Evolutionary conservation across 1,140 invertebrate genomes (phyloP).

Genomic region (Aphaenogaster floridana): DNA sequence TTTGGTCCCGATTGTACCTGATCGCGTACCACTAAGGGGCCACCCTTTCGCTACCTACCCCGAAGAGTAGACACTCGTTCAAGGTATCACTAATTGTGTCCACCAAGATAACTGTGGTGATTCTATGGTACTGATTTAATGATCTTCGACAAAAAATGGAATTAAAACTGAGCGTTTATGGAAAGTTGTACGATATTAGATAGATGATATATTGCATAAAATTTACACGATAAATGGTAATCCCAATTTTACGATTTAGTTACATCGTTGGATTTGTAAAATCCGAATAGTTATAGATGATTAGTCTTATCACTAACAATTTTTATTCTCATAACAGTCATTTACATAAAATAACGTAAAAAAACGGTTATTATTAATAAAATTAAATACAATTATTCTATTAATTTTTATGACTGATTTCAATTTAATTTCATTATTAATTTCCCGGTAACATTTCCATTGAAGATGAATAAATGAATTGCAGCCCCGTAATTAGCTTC

Average conservation of each 20-base stretch:
- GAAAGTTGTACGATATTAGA: neutral
- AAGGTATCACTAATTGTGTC: conserved; percentile 33
- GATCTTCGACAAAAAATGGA: neutral
- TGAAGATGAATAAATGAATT: neutral
- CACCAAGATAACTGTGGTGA: neutral
- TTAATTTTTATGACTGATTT: neutral
- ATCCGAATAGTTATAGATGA: neutral
- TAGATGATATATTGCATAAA: neutral
- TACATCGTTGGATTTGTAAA: neutral
- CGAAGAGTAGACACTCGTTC: neutral
- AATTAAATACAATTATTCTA: neutral
- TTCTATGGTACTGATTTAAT: neutral
- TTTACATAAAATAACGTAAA: conserved; percentile 8
- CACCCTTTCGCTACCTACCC: conserved; percentile 37
- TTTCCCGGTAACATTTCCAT: neutral
- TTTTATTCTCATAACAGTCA: neutral
- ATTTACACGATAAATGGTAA: neutral
- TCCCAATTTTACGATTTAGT: neutral
- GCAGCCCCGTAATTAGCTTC: neutral
- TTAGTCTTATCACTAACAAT: conserved; percentile 2
- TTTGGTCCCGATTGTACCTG: conserved; percentile 2
- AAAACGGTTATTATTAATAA: neutral
- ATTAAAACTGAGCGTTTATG: neutral
- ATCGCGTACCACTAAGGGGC: conserved; percentile 20
- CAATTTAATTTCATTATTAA: conserved; percentile 1